These are phyloP conservation scores for Pterostichus madidus DNA, from an alignment of 2,888 invertebrate species.

Conservation along the genomic window DNA sequence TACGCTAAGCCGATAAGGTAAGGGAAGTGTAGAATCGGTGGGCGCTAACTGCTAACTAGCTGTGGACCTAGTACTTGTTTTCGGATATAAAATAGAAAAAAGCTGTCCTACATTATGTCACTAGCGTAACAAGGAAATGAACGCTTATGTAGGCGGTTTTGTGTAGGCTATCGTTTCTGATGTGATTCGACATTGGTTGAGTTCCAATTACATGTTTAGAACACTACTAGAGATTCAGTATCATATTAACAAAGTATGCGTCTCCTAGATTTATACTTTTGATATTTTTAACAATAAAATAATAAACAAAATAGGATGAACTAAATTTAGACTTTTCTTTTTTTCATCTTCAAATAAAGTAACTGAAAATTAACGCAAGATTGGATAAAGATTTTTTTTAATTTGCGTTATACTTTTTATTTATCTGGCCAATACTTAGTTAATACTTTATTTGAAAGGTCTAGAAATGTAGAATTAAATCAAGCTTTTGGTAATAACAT, in stretches of 20 bases:
- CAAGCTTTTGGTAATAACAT: no score
- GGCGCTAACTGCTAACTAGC: slow-evolving; percentile 47
- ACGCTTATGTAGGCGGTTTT: slow-evolving; percentile 52
- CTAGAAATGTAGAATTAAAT: no score
- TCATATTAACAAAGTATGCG: background rate
- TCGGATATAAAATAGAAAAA: slow-evolving; percentile 59
- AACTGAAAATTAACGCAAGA: no score
- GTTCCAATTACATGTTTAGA: background rate
- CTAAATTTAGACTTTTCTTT: no score
- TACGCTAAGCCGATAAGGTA: slow-evolving; percentile 46
- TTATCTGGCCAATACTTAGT: no score
- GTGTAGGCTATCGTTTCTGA: slow-evolving; percentile 54
- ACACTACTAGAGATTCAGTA: background rate
- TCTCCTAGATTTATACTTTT: no score
- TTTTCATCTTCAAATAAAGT: no score
- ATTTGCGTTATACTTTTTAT: no score
- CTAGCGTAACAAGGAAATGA: slow-evolving; percentile 61
- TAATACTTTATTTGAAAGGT: no score
- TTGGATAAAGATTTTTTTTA: no score
- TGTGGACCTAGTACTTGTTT: slow-evolving; percentile 47
- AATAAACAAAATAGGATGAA: no score
- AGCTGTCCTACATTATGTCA: slow-evolving; percentile 64
- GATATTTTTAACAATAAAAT: no score
- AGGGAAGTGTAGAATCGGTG: slow-evolving; percentile 18
- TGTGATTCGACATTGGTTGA: slow-evolving; percentile 18